A percentile compares a stretch with the other conserved stretches of the same genome.
These are phyloP conservation scores for Chirona hameri DNA, from an alignment of 2,888 invertebrate genomes.

Conservation along the genomic window DNA sequence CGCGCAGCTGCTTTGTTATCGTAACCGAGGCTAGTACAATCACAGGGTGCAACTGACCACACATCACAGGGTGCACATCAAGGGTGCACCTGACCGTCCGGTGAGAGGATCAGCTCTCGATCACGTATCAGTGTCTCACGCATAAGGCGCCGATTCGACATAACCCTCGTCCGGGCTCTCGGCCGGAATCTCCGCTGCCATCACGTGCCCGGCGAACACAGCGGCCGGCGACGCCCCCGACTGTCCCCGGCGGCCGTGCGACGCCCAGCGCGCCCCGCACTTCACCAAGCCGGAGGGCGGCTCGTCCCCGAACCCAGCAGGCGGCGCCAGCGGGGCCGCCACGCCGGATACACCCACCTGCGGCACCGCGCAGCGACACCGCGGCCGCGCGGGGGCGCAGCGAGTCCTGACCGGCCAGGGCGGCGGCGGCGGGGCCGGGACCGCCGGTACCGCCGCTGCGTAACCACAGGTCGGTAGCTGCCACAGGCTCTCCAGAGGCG, in stretches of 20 bases:
- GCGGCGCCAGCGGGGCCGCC: not conserved
- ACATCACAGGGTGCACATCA: no score
- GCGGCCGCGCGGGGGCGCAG: not conserved
- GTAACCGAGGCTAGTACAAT: no score
- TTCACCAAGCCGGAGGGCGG: not conserved
- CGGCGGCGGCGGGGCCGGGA: not conserved
- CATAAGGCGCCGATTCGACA: not conserved
- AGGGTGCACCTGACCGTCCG: no score
- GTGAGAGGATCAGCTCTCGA: not conserved
- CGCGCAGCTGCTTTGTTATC: no score
- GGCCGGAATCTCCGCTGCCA: not conserved
- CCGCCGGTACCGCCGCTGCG: not conserved
- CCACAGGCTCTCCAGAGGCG: not conserved
- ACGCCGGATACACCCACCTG: not conserved
- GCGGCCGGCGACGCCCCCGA: not conserved
- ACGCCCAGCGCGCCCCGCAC: not conserved
- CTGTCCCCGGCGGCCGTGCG: not conserved
- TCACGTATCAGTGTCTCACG: not conserved
- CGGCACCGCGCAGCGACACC: not conserved
- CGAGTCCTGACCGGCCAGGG: not conserved
- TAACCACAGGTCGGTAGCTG: not conserved
- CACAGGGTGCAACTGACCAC: no score
- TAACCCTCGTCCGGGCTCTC: not conserved
- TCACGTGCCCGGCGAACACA: not conserved
- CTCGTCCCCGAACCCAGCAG: not conserved